Conservation (phyloP, 2,888 invertebrate genomes). For the Chromoteleia sp. region DNA sequence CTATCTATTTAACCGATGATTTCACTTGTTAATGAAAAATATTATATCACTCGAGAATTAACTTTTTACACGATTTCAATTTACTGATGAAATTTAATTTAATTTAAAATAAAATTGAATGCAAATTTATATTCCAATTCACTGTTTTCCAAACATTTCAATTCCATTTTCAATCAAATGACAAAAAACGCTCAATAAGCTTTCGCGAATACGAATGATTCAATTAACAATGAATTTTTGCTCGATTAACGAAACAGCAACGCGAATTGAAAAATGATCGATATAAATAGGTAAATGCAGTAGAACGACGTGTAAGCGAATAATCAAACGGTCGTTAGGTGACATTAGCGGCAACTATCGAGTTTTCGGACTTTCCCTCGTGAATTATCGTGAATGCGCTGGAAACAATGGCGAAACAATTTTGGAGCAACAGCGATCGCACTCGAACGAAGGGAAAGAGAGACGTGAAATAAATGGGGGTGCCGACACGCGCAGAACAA, state of each 20-base stretch:
- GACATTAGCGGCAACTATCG: slow-evolving; percentile 55
- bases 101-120: no score
- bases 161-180: no score
- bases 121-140: no score
- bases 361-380: slow-evolving; percentile 35
- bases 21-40: no score
- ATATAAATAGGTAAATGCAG: slow-evolving; percentile 18
- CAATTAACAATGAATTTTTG: slow-evolving; percentile 16
- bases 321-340: slow-evolving; percentile 66
- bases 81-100: no score
- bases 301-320: slow-evolving; percentile 13
- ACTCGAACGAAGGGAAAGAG: slow-evolving; percentile 36
- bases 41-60: no score
- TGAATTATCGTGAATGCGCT: slow-evolving; percentile 52
- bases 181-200: no score
- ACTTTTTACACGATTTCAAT: no score
- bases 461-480: slow-evolving; percentile 50
- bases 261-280: slow-evolving; percentile 28
- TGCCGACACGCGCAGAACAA: slow-evolving; percentile 23
- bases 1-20: no score
- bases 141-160: no score
- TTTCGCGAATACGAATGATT: slow-evolving; percentile 1
- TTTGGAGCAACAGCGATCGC: slow-evolving; percentile 26
- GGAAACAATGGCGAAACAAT: slow-evolving; percentile 65
- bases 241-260: not conserved